A percentile compares a stretch with the other conserved stretches of the same genome.
These are phyloP conservation scores for Athetis lepigone DNA, from an alignment of 2,888 invertebrate genomes.

Conservation along the genomic window DNA sequence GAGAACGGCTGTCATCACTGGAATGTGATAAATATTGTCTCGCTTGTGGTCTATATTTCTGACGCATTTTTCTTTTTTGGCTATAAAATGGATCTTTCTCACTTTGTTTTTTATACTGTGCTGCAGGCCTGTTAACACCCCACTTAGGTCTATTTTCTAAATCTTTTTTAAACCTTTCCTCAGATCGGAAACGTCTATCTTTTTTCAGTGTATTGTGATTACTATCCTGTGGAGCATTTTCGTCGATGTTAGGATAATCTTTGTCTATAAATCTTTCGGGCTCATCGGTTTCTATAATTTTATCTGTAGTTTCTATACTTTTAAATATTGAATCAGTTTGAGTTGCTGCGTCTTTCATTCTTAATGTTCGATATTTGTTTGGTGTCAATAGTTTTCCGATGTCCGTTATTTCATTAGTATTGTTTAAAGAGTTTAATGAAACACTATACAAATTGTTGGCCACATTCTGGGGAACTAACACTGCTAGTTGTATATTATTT, in stretches of 20 bases:
- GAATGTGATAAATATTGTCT: slow-evolving; percentile 90
- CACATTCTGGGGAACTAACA: slow-evolving; percentile 89
- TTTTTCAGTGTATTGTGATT: slow-evolving; percentile 88
- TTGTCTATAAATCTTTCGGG: slow-evolving; percentile 86
- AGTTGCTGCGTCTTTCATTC: slow-evolving; percentile 92
- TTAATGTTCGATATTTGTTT: slow-evolving; percentile 85
- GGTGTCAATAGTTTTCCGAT: slow-evolving; percentile 83
- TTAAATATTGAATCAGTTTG: slow-evolving; percentile 91
- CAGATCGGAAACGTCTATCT: slow-evolving; percentile 88
- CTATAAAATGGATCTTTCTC: slow-evolving; percentile 96
- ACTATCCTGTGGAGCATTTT: slow-evolving; percentile 87
- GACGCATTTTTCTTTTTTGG: slow-evolving; percentile 92
- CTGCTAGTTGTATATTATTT: slow-evolving; percentile 91
- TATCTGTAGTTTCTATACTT: slow-evolving; percentile 74
- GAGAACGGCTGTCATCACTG: slow-evolving; percentile 91
- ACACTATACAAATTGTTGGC: slow-evolving; percentile 84
- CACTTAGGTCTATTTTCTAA: slow-evolving; percentile 93
- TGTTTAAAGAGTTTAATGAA: slow-evolving; percentile 83
- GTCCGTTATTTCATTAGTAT: slow-evolving; percentile 77
- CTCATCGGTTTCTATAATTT: slow-evolving; percentile 80
- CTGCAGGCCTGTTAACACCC: slow-evolving; percentile 94
- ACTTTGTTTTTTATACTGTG: slow-evolving; percentile 96
- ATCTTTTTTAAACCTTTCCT: slow-evolving; percentile 89
- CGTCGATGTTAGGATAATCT: slow-evolving; percentile 88
- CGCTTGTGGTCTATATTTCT: slow-evolving; percentile 91